phyloP scores from a whole-genome alignment of 1,140 invertebrate genomes.

The Drosophila baimaii region DNA sequence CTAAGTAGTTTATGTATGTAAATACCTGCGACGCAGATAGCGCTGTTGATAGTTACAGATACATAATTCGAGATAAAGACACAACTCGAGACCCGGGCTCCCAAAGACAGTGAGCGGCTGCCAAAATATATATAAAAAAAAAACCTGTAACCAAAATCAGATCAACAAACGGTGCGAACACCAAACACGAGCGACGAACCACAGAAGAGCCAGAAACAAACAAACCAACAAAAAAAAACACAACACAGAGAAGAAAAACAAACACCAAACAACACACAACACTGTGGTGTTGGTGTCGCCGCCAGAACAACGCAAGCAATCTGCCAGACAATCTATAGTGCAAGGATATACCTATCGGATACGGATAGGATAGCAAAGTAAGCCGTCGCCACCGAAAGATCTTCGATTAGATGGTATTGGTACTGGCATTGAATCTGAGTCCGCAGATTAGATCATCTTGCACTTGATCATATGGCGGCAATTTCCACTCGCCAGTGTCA shows the following conservation, averaged over 20 bases:
- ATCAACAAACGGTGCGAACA: conserved; percentile 66
- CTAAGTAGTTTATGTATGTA: conserved; percentile 60
- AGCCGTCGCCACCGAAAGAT: conserved; percentile 27
- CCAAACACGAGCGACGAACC: conserved; percentile 57
- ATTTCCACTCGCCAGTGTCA: conserved; percentile 16
- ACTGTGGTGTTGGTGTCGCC: conserved; percentile 37
- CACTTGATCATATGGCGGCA: conserved; percentile 17
- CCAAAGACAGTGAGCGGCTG: conserved; percentile 35
- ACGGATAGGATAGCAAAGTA: conserved; percentile 18
- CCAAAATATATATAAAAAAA: conserved; percentile 38
- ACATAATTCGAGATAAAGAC: conserved; percentile 62
- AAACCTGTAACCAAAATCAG: conserved; percentile 63
- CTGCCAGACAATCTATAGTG: conserved; percentile 36
- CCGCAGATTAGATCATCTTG: conserved; percentile 23
- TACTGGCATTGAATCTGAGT: conserved; percentile 14
- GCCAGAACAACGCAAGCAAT: conserved; percentile 47
- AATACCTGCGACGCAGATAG: conserved; percentile 60
- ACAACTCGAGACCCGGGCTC: conserved; percentile 20
- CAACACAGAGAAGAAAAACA: conserved; percentile 21
- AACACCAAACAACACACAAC: conserved; percentile 31
- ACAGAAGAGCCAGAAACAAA: conserved; percentile 30
- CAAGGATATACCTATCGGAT: conserved; percentile 37
- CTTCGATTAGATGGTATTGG: conserved; percentile 29
- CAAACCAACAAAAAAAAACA: conserved; percentile 9
- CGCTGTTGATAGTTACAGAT: conserved; percentile 54